Conservation (phyloP, 2,113 vertebrate species). For the Istiophorus platypterus region DNA sequence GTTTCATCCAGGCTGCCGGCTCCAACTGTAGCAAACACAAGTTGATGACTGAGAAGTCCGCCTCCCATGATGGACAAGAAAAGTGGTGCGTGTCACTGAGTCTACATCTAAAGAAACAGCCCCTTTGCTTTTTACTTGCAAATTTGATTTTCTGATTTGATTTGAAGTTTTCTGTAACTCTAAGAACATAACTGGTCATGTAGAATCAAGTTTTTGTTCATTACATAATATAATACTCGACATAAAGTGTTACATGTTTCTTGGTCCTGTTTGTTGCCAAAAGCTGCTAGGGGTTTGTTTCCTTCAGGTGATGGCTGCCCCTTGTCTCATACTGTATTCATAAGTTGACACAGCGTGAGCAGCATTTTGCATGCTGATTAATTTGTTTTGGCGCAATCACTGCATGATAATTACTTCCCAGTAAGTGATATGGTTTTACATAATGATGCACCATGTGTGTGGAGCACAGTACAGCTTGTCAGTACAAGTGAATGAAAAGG, state of each 20-base stretch:
- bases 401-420: conserved; percentile 72
- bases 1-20: conserved; percentile 71
- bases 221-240: conserved; percentile 11
- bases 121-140: background rate
- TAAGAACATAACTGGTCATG: conserved; percentile 8
- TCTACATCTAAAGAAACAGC: conserved; percentile 17
- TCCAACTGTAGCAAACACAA: conserved; percentile 73
- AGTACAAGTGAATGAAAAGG: conserved; percentile 34
- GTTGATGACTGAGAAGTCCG: conserved; percentile 82
- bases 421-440: conserved; percentile 72
- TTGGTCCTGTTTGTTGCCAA: background rate
- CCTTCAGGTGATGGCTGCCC: conserved; percentile 45
- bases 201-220: background rate
- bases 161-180: background rate
- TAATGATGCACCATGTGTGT: conserved; percentile 61
- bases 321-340: conserved; percentile 48
- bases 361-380: conserved; percentile 66
- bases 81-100: conserved; percentile 85
- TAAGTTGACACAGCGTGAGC: conserved; percentile 51
- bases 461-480: conserved; percentile 36
- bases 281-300: conserved; percentile 37
- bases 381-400: conserved; percentile 72
- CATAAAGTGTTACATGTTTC: conserved; percentile 20
- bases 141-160: background rate
- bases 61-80: conserved; percentile 91